Evolutionary conservation across 2,797 vertebrate genomes (phyloP).

Genomic region (Lacerta agilis): DNA sequence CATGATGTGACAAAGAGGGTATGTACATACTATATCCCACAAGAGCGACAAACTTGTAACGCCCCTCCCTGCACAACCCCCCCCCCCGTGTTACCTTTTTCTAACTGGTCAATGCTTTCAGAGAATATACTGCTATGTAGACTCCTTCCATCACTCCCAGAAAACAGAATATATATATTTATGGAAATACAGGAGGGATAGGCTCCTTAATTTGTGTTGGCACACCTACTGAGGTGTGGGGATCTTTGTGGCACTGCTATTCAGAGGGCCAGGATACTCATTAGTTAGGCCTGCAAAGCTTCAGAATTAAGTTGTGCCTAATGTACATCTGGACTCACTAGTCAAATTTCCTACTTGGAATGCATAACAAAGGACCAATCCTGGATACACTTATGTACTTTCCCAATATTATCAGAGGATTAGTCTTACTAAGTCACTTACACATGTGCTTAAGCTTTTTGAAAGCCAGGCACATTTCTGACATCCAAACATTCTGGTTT

Average conservation of each 20-base stretch:
- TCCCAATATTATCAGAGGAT: conserved; percentile 28
- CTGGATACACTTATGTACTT: conserved; percentile 3
- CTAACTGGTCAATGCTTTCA: neutral
- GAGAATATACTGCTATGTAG: too few relatives aligned
- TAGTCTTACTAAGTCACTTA: conserved; percentile 14
- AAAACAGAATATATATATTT: too few relatives aligned
- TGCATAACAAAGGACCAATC: conserved; percentile 6
- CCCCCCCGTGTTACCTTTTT: too few relatives aligned
- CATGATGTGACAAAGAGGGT: neutral
- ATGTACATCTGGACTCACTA: neutral
- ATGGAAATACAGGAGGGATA: too few relatives aligned
- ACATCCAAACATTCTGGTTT: conserved; percentile 24
- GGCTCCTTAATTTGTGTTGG: neutral
- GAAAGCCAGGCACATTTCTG: conserved; percentile 17
- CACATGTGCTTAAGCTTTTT: conserved; percentile 2
- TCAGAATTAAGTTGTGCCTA: neutral
- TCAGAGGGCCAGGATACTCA: neutral
- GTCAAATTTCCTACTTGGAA: conserved; percentile 9
- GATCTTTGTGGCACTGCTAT: neutral
- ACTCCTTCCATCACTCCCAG: too few relatives aligned
- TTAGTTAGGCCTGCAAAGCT: neutral
- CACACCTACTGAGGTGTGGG: too few relatives aligned
- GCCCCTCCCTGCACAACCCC: neutral
- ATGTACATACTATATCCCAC: neutral
- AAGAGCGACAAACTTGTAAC: neutral